A percentile compares a stretch with the other conserved stretches of the same genome.
phyloP scores from a whole-genome alignment of 2,888 invertebrate genomes.

The Brachypalpus laphriformis region DNA sequence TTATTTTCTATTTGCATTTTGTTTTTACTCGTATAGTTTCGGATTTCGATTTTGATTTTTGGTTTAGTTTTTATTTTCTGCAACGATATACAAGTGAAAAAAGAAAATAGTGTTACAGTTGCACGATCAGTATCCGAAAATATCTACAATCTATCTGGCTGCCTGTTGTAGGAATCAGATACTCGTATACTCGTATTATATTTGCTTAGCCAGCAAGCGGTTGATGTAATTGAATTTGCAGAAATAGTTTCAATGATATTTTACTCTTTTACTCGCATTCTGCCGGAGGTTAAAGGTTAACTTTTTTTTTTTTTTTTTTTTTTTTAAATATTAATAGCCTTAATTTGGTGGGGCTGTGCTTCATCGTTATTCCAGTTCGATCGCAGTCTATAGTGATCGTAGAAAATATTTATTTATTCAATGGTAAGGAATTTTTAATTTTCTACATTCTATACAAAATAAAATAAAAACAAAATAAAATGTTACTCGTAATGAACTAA shows the following conservation, averaged over 20 bases:
- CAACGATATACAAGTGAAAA: conserved; percentile 57
- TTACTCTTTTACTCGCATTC: conserved; percentile 71
- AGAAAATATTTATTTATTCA: conserved; percentile 40
- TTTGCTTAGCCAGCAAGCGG: conserved; percentile 71
- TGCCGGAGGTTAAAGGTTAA: conserved; percentile 68
- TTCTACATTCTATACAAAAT: neutral
- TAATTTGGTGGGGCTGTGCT: conserved; percentile 39
- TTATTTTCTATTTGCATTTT: conserved; percentile 16
- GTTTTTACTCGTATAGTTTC: neutral
- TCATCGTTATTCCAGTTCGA: conserved; percentile 39
- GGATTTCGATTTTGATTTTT: conserved; percentile 4
- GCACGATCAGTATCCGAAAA: conserved; percentile 73
- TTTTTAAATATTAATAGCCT: conserved; percentile 62
- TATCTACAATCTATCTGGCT: conserved; percentile 44
- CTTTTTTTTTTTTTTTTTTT: conserved; percentile 6
- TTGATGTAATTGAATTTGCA: conserved; percentile 71
- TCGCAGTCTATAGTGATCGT: conserved; percentile 35
- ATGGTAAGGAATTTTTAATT: conserved; percentile 66
- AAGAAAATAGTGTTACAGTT: conserved; percentile 72
- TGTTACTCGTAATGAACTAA: conserved; percentile 14
- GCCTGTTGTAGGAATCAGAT: conserved; percentile 55
- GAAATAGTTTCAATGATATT: conserved; percentile 73
- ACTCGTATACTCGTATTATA: conserved; percentile 62
- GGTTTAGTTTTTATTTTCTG: neutral
- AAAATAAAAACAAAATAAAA: neutral